Percentiles rank a stretch among this genome's conserved stretches.
Evolutionary conservation across 2,888 invertebrate genomes (phyloP).

Genomic region (Drosophila ezoana): DNA sequence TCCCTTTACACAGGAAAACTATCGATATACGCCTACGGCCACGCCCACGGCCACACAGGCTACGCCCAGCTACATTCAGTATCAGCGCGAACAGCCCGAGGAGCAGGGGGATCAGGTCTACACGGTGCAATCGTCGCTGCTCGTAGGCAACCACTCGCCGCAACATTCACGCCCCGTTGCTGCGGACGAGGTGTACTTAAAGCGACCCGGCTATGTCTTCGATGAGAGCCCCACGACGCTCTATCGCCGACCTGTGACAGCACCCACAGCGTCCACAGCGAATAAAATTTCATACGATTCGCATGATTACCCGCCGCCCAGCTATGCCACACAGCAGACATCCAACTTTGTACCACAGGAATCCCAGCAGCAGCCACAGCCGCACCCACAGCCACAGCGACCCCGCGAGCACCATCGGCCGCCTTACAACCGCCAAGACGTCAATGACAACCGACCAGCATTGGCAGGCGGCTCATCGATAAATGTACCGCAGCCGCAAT

Average conservation of each 20-base stretch:
- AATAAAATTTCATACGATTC: conserved; percentile 82
- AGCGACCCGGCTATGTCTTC: conserved; percentile 80
- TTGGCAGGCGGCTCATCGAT: conserved; percentile 51
- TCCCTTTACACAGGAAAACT: conserved; percentile 79
- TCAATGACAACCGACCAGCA: conserved; percentile 56
- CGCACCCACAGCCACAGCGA: background rate
- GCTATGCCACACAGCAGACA: conserved; percentile 70
- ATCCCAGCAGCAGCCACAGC: conserved; percentile 16
- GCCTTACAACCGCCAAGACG: conserved; percentile 71
- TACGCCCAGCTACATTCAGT: conserved; percentile 50
- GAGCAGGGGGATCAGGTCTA: conserved; percentile 70
- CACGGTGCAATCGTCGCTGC: conserved; percentile 80
- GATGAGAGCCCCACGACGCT: conserved; percentile 68
- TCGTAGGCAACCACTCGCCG: conserved; percentile 64
- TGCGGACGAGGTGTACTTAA: conserved; percentile 57
- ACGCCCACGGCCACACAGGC: conserved; percentile 10
- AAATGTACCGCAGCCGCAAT: conserved; percentile 37
- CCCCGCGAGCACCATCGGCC: conserved; percentile 51
- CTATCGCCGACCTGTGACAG: conserved; percentile 58
- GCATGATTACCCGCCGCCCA: conserved; percentile 83
- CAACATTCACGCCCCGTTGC: conserved; percentile 9
- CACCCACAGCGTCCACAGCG: conserved; percentile 37
- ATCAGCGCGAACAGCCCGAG: conserved; percentile 55
- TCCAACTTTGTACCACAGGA: conserved; percentile 69
- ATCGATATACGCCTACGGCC: conserved; percentile 60